phyloP scores from a whole-genome alignment of 2,888 invertebrate species.

The Rambutsinella grinnellia region DNA sequence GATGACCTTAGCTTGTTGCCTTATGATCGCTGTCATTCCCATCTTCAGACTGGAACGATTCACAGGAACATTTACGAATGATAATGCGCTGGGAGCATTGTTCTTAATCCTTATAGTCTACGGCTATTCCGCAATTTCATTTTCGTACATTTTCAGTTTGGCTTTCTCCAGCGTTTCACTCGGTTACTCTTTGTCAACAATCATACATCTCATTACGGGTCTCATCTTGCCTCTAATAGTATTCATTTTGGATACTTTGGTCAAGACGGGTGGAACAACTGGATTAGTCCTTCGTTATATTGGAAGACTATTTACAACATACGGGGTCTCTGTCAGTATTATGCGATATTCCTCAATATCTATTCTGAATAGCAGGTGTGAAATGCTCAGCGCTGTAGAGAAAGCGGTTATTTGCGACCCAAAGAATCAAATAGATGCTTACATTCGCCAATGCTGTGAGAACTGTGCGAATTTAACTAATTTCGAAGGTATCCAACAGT shows the following conservation, averaged over 20 bases:
- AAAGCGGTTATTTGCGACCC: slow-evolving; percentile 58
- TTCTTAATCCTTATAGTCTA: slow-evolving; percentile 73
- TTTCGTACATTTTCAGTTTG: slow-evolving; percentile 76
- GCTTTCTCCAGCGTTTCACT: slow-evolving; percentile 72
- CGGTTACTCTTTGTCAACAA: slow-evolving; percentile 70
- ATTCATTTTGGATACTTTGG: slow-evolving; percentile 38
- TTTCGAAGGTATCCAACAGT: slow-evolving; percentile 25
- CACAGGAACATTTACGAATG: slow-evolving; percentile 33
- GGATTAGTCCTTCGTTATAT: slow-evolving; percentile 21
- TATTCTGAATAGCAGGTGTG: slow-evolving; percentile 60
- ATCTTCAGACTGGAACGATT: slow-evolving; percentile 44
- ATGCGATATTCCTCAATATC: slow-evolving; percentile 62
- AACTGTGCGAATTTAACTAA: slow-evolving; percentile 32
- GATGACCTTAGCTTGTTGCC: slow-evolving; percentile 67
- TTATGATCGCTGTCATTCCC: slow-evolving; percentile 67
- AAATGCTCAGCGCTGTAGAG: slow-evolving; percentile 57
- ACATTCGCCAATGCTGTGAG: slow-evolving; percentile 43
- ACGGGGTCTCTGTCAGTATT: slow-evolving; percentile 61
- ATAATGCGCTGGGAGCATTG: slow-evolving; percentile 68
- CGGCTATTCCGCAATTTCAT: slow-evolving; percentile 76
- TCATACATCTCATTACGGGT: slow-evolving; percentile 66
- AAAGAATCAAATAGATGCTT: slow-evolving; percentile 57
- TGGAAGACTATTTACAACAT: slow-evolving; percentile 58
- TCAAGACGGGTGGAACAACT: slow-evolving; percentile 9
- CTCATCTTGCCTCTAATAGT: slow-evolving; percentile 47